Evolutionary conservation across 2,113 vertebrate genomes (phyloP).

Genomic region (Solenodon paradoxus): DNA sequence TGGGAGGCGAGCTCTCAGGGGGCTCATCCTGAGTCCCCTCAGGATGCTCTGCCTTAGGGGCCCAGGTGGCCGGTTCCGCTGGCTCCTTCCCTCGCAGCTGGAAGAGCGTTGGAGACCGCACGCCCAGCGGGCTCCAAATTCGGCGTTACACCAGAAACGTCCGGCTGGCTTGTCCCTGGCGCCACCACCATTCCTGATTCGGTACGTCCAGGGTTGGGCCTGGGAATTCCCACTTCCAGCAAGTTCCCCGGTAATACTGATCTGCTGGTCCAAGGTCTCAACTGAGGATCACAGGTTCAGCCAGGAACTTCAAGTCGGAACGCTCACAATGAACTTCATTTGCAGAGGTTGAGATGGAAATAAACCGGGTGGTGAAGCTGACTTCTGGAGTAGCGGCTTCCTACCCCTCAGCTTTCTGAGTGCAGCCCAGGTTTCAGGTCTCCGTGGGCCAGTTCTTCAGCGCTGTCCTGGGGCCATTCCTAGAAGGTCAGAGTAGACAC

Average conservation of each 20-base stretch:
- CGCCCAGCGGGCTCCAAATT: neutral
- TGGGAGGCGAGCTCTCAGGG: too few species aligned
- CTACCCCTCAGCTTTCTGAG: too few species aligned
- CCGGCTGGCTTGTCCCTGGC: neutral
- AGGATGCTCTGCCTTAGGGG: neutral
- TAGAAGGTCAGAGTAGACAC: too few species aligned
- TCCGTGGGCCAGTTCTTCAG: too few species aligned
- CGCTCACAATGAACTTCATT: too few species aligned
- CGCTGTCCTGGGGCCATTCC: too few species aligned
- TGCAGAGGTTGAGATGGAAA: neutral
- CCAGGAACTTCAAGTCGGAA: neutral
- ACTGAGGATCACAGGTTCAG: neutral
- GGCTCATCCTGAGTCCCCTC: neutral
- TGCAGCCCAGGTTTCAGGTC: too few species aligned
- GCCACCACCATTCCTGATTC: neutral
- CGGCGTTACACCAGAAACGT: neutral
- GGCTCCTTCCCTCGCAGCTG: neutral
- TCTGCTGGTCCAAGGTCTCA: neutral
- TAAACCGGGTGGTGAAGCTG: neutral
- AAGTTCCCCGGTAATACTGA: neutral
- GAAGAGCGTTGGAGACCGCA: neutral
- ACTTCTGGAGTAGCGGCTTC: too few species aligned
- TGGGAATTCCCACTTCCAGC: neutral
- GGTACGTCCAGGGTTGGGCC: neutral
- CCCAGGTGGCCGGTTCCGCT: neutral